Evolutionary conservation across 2,797 vertebrate species (phyloP).

Genomic region (Crocodylus rhombifer): DNA sequence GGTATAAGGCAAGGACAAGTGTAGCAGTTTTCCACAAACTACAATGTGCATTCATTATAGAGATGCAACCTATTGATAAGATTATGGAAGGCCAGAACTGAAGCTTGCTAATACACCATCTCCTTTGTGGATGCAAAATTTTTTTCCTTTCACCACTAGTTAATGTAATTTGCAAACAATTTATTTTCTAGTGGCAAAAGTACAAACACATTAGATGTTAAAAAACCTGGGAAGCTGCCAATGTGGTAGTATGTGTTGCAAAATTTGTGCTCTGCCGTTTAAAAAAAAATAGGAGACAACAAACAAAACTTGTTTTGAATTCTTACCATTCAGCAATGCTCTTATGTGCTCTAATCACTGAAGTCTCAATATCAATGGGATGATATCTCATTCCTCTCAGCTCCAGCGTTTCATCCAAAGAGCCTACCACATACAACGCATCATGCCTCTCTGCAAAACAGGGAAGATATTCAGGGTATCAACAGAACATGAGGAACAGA

Average conservation of each 20-base stretch:
- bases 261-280: background rate
- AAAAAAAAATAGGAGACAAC: background rate
- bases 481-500: background rate
- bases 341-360: constrained; percentile 94
- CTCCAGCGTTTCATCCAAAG: constrained; percentile 96
- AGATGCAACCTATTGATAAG: background rate
- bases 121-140: background rate
- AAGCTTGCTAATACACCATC: background rate
- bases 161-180: background rate
- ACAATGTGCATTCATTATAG: background rate
- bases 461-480: background rate
- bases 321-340: constrained; percentile 96
- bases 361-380: constrained; percentile 97
- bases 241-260: background rate
- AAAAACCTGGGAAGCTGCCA: background rate
- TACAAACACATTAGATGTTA: background rate
- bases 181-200: background rate
- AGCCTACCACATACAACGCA: constrained; percentile 94
- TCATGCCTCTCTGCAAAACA: constrained; percentile 90
- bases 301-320: background rate
- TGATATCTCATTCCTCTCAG: constrained; percentile 96
- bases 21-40: background rate
- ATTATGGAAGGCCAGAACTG: background rate
- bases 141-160: background rate
- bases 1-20: background rate